Base-by-base conservation (phyloP, 2,888 invertebrate genomes). In the Coelopa pilipes region DNA sequence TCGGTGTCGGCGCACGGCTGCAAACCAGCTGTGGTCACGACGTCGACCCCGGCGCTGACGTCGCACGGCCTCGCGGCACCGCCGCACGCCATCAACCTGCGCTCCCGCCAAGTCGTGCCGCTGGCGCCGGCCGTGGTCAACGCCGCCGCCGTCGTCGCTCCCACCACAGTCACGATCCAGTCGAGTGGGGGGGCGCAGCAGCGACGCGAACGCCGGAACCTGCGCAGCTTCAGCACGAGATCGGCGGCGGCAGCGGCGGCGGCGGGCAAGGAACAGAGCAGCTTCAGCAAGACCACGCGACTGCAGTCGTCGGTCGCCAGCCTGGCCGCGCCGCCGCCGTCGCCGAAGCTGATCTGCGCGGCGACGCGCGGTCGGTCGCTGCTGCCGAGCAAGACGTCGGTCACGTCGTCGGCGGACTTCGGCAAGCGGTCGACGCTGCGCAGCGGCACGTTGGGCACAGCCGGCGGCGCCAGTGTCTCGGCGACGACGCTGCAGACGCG, bases 261-360 rank as follows among this genome's bases (percentile, higher is more conserved):
- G 12, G 17, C 75, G 12, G 57, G 75, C 55, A 77, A 7, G 77
- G 67, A 62, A 71, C 72, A 53, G 63, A 50, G 50, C 74, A 47
- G 10, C 50, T 82, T 82, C 17, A 81, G 83, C 72, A 84, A 84
- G 45, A 73, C 84, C 0, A 82, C 81, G 1, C 79, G 84, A 4
- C 76, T 80, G 66, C 84, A 84, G 66, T 79, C 82, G 57, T 77
- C 81, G 60, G 78, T 78, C 53, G 79, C 79, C 24, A 78, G 78
- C 82, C 4, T 82, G 62, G 74, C 83, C 34, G 78, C 80, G 5
- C 80, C 83, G 11, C 83, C 85, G n/a, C 82, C 85, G 0, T 82
- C 84, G n/a, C 82, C 85, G 19, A 85, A 84, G 69, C 80, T 84
- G 34, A 77, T 85, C 0, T 82, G 81, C 70, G 76, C 78, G 4